These are phyloP conservation scores for Ovibos moschatus DNA, from an alignment of 2,113 vertebrate species.

Conservation along the genomic window DNA sequence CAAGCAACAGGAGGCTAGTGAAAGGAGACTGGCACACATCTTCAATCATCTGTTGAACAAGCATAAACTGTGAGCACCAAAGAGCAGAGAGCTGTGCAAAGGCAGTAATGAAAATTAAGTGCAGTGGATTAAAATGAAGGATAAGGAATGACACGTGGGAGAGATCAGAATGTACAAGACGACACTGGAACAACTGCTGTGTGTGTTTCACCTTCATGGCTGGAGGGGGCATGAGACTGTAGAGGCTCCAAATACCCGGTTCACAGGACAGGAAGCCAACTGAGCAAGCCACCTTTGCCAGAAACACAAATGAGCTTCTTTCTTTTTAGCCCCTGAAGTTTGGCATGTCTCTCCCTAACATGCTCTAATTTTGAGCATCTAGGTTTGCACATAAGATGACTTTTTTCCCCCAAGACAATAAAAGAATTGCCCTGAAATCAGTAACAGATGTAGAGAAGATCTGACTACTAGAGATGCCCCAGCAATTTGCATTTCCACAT, in stretches of 20 bases:
- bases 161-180: background rate
- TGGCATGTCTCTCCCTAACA: constrained; percentile 39
- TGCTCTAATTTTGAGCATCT: constrained; percentile 41
- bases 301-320: constrained; percentile 66
- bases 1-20: background rate
- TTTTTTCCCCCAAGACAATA: background rate
- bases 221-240: constrained; percentile 26
- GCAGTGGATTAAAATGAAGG: background rate
- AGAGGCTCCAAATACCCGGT: constrained; percentile 14
- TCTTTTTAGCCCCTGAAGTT: constrained; percentile 62
- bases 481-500: constrained; percentile 48
- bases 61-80: background rate
- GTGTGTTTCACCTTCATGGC: background rate
- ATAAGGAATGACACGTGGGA: background rate
- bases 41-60: background rate
- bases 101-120: background rate
- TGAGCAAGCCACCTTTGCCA: constrained; percentile 28
- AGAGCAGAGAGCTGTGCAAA: background rate
- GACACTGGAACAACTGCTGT: background rate
- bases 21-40: background rate
- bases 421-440: constrained; percentile 50
- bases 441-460: constrained; percentile 30
- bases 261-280: background rate
- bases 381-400: constrained; percentile 44
- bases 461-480: constrained; percentile 38